These are phyloP conservation scores for Harmothoe impar DNA, from an alignment of 2,888 invertebrate species.

Conservation along the genomic window DNA sequence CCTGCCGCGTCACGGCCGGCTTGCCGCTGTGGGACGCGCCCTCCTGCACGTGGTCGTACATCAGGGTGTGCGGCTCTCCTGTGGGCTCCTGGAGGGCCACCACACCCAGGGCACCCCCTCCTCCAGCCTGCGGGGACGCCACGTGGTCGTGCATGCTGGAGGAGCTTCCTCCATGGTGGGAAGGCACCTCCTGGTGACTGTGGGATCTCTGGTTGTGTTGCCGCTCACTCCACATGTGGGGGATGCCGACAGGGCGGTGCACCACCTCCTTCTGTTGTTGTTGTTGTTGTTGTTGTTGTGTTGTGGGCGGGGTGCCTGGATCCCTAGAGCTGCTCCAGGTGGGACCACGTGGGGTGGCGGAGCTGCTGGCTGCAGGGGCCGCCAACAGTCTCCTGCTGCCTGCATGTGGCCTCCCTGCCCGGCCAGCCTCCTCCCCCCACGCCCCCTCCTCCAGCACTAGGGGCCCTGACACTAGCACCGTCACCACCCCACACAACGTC, in stretches of 20 bases:
- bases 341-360: background rate
- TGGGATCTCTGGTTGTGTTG: slow-evolving; percentile 39
- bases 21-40: slow-evolving; percentile 34
- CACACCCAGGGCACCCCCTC: background rate
- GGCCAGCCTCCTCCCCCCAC: background rate
- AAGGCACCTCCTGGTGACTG: background rate
- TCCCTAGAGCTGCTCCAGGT: background rate
- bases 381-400: slow-evolving; percentile 6
- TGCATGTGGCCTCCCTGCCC: no score
- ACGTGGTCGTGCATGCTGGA: background rate
- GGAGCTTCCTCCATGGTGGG: background rate
- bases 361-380: background rate
- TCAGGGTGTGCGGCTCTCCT: slow-evolving; percentile 6
- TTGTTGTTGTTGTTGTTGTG: no score
- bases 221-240: slow-evolving; percentile 58
- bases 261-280: background rate
- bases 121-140: background rate
- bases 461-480: background rate
- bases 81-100: background rate
- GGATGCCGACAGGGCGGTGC: slow-evolving; percentile 36
- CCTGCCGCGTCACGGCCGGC: background rate
- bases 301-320: background rate
- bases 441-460: background rate
- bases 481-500: slow-evolving; percentile 11
- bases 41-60: slow-evolving; percentile 44